A percentile compares a stretch with the other conserved stretches of the same genome.
phyloP scores from a whole-genome alignment of 2,888 invertebrate genomes.

The Thymelicus lineola region DNA sequence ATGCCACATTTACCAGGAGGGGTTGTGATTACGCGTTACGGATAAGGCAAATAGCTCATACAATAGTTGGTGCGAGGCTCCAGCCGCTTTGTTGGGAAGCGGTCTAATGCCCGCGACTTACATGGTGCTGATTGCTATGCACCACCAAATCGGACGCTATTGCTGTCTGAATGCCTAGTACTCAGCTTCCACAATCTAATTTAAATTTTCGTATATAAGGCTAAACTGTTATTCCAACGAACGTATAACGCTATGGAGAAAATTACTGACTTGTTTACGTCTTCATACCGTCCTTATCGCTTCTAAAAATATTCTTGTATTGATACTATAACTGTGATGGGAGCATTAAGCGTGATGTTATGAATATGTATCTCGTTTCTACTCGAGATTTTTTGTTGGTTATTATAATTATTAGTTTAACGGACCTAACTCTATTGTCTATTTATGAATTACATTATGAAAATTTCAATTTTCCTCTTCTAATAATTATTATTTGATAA shows the following conservation, averaged over 20 bases:
- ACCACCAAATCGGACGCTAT: constrained; percentile 52
- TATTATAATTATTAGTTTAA: constrained; percentile 1
- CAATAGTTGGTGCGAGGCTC: constrained; percentile 79
- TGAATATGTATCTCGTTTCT: not conserved
- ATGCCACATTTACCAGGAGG: constrained; percentile 56
- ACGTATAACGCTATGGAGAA: constrained; percentile 14
- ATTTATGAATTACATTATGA: no score
- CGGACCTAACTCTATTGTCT: not conserved
- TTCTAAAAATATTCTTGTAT: constrained; percentile 30
- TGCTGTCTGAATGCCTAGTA: constrained; percentile 54
- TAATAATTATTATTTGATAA: no score
- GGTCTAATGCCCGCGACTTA: constrained; percentile 79
- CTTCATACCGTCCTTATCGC: constrained; percentile 39
- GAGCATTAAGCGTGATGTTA: constrained; percentile 4
- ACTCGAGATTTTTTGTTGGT: not conserved
- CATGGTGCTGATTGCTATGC: constrained; percentile 79
- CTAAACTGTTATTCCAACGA: constrained; percentile 57
- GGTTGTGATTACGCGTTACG: constrained; percentile 78
- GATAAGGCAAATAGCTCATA: constrained; percentile 85
- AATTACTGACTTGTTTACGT: constrained; percentile 42
- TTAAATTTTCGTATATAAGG: constrained; percentile 60
- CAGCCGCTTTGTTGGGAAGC: constrained; percentile 81
- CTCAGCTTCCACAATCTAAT: constrained; percentile 58
- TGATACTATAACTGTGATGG: constrained; percentile 8
- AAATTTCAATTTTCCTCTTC: no score